These are phyloP conservation scores for Nomada fabriciana DNA, from an alignment of 2,888 invertebrate genomes.

Conservation along the genomic window DNA sequence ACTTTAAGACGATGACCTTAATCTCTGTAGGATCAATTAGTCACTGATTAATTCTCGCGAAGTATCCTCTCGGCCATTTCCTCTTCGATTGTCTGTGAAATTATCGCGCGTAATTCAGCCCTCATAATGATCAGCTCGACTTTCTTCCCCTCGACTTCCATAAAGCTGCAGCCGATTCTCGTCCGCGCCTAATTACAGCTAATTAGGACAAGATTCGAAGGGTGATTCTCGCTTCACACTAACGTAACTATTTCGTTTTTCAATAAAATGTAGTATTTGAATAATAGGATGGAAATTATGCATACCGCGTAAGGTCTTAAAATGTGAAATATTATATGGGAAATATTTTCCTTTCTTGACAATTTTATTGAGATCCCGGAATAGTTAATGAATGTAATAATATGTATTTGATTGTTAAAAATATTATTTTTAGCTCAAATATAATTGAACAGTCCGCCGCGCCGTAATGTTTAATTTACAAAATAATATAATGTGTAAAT, in stretches of 20 bases:
- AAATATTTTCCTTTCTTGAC: too few species aligned
- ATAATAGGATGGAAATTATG: not conserved
- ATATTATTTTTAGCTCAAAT: too few species aligned
- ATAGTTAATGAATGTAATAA: not conserved
- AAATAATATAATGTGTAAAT: not conserved
- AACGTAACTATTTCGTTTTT: constrained; percentile 19
- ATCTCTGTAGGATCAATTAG: constrained; percentile 70
- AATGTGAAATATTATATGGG: not conserved
- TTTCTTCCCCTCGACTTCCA: constrained; percentile 66
- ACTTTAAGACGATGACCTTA: constrained; percentile 64
- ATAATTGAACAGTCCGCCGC: too few species aligned
- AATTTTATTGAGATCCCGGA: not conserved
- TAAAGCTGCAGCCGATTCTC: constrained; percentile 62
- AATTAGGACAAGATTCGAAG: constrained; percentile 64
- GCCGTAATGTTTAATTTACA: too few species aligned
- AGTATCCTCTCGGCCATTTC: constrained; percentile 68
- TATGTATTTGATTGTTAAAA: too few species aligned
- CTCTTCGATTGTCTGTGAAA: constrained; percentile 77
- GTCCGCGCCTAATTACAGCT: constrained; percentile 64
- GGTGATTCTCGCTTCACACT: constrained; percentile 24
- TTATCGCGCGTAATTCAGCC: constrained; percentile 75
- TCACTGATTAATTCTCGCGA: constrained; percentile 65
- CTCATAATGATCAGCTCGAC: constrained; percentile 68
- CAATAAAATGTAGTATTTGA: constrained; percentile 4
- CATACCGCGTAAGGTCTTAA: too few species aligned